Percentiles rank a stretch among this genome's conserved stretches.
phyloP scores from a whole-genome alignment of 2,113 vertebrate species.

The Nyctibius bracteatus region DNA sequence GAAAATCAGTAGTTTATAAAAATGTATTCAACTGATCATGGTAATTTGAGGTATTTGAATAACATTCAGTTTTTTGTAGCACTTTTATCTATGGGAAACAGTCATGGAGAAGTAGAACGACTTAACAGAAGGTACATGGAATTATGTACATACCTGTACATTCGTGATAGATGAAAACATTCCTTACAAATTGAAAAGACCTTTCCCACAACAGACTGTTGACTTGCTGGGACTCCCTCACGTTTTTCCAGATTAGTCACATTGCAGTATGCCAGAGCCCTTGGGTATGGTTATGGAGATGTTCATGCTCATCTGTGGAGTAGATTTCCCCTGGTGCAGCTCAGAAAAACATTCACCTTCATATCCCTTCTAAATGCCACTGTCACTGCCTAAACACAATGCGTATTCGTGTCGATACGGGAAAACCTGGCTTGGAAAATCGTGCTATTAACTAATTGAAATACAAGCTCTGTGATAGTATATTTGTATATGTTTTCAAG shows the following conservation, averaged over 20 bases:
- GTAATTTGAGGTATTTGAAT: not conserved
- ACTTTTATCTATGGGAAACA: not conserved
- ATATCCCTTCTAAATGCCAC: not conserved
- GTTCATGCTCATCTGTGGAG: not conserved
- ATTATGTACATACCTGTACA: not conserved
- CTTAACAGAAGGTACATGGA: not conserved
- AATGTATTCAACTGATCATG: not conserved
- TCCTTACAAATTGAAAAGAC: not conserved
- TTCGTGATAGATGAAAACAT: not conserved
- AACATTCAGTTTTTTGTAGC: not conserved
- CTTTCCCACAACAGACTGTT: not conserved
- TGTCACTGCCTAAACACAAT: not conserved
- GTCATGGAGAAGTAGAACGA: not conserved
- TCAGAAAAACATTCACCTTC: not conserved
- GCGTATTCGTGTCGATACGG: rapidly evolving
- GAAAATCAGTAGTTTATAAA: not conserved
- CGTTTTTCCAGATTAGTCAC: not conserved
- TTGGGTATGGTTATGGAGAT: not conserved
- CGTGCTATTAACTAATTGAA: not conserved
- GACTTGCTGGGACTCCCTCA: not conserved
- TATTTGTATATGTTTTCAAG: not conserved
- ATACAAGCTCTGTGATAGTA: not conserved
- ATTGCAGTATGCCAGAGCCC: not conserved
- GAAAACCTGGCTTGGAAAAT: not conserved
- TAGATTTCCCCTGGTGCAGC: not conserved